Base-by-base conservation (phyloP, 1,140 invertebrate genomes). In the Rhyacophila brunnea region DNA sequence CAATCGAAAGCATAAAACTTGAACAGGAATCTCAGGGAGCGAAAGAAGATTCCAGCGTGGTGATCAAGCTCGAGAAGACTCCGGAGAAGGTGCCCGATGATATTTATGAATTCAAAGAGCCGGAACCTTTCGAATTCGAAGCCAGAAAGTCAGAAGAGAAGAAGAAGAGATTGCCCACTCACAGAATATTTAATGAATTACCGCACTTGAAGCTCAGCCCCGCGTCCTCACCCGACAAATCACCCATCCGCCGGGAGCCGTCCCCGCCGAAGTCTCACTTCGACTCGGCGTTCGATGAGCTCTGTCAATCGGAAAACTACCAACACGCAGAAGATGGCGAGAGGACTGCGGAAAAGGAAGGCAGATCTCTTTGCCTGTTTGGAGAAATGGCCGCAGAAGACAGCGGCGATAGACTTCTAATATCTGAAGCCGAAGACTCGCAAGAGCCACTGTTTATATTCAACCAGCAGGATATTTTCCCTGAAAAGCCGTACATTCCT, bases 21-120 rank as follows among this genome's bases (percentile, higher is more conserved):
- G 76, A 77, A 40, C 74, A 73, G 46, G 73, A 74, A 4, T 50
- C 62, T 6, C 65, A 61, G 9, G 35, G 65, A n/a, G 35, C 67
- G 1, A 74, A 73, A 42, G 46, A 71, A 11, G 70, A 77, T 34
- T 40, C 65, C 9, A 49, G 63, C 17, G 56, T 67, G 5, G 70
- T 78, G 7, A 47, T 56, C 7, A 62, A 66, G 53, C 35, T 47
- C 10, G 53, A 62, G 1, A 74, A 77, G 54, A 67, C 68, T 1
- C 58, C 70, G 11, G 75, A 80, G 15, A 78, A 77, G 61, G 71
- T 74, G 58, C 79, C 83, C 5, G 86, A 88, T 65, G 90, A 92
- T 71, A 85, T 92, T 68, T 93, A 93, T 66, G 91, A 93, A 71
- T 93, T 93, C 67, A 92, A 92, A 73, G 91, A 93, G 75, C 89